A percentile compares a stretch with the other conserved stretches of the same genome.
phyloP scores from a whole-genome alignment of 1,140 invertebrate genomes.

The Venturia canescens region DNA sequence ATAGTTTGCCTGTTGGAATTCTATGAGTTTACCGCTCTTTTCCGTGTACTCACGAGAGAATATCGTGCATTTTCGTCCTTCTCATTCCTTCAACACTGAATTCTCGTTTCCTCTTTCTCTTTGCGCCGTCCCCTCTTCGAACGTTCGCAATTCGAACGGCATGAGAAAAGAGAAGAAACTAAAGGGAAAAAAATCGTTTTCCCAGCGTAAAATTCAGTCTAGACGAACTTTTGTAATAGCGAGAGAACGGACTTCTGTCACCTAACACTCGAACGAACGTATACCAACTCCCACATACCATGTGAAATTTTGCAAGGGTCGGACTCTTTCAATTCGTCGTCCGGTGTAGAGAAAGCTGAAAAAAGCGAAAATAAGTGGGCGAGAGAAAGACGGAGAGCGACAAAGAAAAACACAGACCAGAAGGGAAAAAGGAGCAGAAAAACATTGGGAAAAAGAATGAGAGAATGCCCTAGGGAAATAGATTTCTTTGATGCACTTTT shows the following conservation, averaged over 20 bases:
- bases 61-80: background rate
- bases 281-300: background rate
- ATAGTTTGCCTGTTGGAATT: constrained; percentile 19
- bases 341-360: background rate
- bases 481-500: constrained; percentile 16
- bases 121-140: constrained; percentile 39
- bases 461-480: background rate
- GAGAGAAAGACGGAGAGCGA: background rate
- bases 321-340: constrained; percentile 13
- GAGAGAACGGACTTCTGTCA: constrained; percentile 46
- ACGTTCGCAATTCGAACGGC: background rate
- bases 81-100: background rate
- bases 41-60: constrained; percentile 16
- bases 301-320: background rate
- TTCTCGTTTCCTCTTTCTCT: constrained; percentile 29
- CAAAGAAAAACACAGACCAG: background rate
- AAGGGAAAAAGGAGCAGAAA: background rate
- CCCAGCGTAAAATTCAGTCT: constrained; percentile 58
- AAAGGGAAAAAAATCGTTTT: constrained; percentile 42
- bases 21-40: constrained; percentile 29
- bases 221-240: constrained; percentile 65
- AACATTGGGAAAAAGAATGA: background rate
- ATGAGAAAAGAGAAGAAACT: background rate
- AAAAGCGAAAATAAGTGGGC: background rate
- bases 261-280: constrained; percentile 25